These are phyloP conservation scores for Meta bourneti DNA, from an alignment of 2,888 invertebrate genomes.

Conservation along the genomic window DNA sequence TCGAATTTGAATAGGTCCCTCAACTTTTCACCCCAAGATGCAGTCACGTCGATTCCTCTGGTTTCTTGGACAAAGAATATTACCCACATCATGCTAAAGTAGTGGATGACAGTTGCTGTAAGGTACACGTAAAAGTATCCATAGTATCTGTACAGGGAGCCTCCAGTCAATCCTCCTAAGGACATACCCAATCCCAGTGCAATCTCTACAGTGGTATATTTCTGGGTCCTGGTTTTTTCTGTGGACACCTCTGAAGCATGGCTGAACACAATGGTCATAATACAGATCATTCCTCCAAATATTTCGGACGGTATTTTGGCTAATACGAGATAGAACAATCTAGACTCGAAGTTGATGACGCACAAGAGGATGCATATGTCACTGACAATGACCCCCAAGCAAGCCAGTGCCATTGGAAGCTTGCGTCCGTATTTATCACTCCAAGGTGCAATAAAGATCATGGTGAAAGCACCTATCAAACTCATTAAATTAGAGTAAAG, in stretches of 20 bases:
- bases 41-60: conserved; percentile 13
- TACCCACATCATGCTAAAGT: conserved; percentile 26
- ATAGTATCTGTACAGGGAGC: conserved; percentile 43
- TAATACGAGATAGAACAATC: conserved; percentile 42
- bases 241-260: conserved; percentile 61
- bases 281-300: conserved; percentile 65
- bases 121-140: conserved; percentile 46
- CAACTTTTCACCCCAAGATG: conserved; percentile 29
- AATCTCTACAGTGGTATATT: conserved; percentile 55
- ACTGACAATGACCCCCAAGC: conserved; percentile 7
- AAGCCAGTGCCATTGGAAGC: conserved; percentile 29
- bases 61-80: conserved; percentile 56
- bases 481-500: conserved; percentile 40
- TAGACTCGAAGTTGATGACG: conserved; percentile 12
- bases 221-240: conserved; percentile 32
- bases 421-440: conserved; percentile 71
- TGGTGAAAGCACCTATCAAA: conserved; percentile 45
- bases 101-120: neutral
- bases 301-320: conserved; percentile 43
- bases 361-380: conserved; percentile 43
- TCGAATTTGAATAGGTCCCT: conserved; percentile 35
- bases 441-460: conserved; percentile 70
- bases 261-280: conserved; percentile 58
- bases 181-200: conserved; percentile 41
- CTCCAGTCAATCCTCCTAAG: conserved; percentile 44